Percentiles rank a stretch among this genome's conserved stretches.
Evolutionary conservation across 64 coral and sea anemone genomes (phyloP).

Genomic region (Acropora yongei): DNA sequence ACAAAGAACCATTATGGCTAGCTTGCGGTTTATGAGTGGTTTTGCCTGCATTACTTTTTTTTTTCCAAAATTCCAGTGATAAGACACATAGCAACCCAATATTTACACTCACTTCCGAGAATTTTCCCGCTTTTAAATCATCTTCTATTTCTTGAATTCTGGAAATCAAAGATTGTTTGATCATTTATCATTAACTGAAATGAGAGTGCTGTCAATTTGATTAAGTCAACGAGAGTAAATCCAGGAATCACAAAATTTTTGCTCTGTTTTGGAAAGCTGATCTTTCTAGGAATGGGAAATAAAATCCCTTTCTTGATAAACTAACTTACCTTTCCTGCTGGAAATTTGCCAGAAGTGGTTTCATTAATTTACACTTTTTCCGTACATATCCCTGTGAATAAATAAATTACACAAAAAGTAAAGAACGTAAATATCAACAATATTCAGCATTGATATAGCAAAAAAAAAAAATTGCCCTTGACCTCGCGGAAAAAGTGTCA

Average conservation of each 20-base stretch:
- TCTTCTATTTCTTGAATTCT: constrained; percentile 32
- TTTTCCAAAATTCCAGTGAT: neutral
- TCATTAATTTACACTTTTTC: constrained; percentile 61
- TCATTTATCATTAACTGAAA: neutral
- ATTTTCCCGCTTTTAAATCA: constrained; percentile 34
- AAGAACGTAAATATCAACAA: neutral
- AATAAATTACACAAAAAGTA: too few relatives aligned
- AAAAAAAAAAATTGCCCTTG: too few relatives aligned
- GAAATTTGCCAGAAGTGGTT: constrained; percentile 16
- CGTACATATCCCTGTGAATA: constrained; percentile 53
- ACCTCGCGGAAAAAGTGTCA: too few relatives aligned
- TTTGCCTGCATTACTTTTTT: too few relatives aligned
- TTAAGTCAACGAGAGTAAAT: too few relatives aligned
- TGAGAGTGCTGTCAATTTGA: too few relatives aligned
- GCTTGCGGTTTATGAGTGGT: too few relatives aligned
- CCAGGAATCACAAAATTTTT: too few relatives aligned
- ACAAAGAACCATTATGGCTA: too few relatives aligned
- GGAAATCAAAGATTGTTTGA: neutral
- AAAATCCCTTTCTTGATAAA: neutral
- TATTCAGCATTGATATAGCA: too few relatives aligned
- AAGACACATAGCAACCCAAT: too few relatives aligned
- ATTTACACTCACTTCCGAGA: constrained; percentile 22
- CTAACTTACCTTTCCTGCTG: constrained; percentile 32
- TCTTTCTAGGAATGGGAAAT: neutral
- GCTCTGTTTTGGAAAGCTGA: neutral